Evolutionary conservation across 2,113 vertebrate genomes (phyloP).

Genomic region (Larimichthys polyactis): DNA sequence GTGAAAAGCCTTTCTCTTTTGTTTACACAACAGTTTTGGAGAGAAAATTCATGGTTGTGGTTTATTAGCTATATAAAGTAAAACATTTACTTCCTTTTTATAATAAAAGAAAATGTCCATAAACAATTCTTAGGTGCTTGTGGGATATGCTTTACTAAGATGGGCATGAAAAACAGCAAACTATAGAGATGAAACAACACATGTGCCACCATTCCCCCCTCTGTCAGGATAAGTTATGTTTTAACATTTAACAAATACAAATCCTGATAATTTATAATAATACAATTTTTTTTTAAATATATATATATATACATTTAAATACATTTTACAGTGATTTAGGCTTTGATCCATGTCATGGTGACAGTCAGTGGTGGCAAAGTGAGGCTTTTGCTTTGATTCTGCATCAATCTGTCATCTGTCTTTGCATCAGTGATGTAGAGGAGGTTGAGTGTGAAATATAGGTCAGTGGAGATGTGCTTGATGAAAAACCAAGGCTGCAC

Average conservation of each 20-base stretch:
- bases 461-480: slow-evolving; percentile 54
- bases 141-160: background rate
- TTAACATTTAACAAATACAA: too few relatives aligned
- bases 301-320: background rate
- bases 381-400: slow-evolving; percentile 50
- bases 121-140: slow-evolving; percentile 8
- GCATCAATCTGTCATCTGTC: slow-evolving; percentile 50
- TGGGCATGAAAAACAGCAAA: background rate
- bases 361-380: slow-evolving; percentile 34
- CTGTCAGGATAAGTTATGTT: background rate
- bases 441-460: slow-evolving; percentile 63
- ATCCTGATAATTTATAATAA: too few relatives aligned
- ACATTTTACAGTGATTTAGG: background rate
- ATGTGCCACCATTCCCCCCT: background rate
- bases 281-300: too few relatives aligned
- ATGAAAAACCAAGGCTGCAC: slow-evolving; percentile 63
- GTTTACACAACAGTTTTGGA: slow-evolving; percentile 22
- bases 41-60: background rate
- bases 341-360: slow-evolving; percentile 1
- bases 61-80: slow-evolving; percentile 22
- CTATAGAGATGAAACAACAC: background rate
- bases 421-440: slow-evolving; percentile 59
- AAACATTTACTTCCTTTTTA: background rate
- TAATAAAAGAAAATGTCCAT: background rate
- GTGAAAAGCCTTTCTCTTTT: slow-evolving; percentile 13